A percentile compares a stretch with the other conserved stretches of the same genome.
Evolutionary conservation across 2,888 invertebrate species (phyloP).

Genomic region (Opisthograptis luteolata): DNA sequence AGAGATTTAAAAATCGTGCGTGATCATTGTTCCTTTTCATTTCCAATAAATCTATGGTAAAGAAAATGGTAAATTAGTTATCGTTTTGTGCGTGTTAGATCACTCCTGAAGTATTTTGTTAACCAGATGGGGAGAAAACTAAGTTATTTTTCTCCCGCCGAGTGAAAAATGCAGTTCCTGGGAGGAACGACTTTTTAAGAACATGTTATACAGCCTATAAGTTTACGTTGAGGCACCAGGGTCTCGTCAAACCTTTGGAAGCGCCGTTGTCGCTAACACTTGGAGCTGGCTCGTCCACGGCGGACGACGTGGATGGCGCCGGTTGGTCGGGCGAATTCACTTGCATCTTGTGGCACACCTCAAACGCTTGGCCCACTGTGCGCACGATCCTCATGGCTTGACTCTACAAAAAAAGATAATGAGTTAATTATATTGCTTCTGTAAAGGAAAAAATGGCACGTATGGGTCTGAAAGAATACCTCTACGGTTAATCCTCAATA

Average conservation of each 20-base stretch:
- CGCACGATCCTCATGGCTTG: conserved; percentile 99
- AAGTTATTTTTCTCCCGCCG: too few species aligned
- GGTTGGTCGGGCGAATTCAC: conserved; percentile 80
- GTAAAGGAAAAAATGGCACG: too few species aligned
- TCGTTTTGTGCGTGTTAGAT: too few species aligned
- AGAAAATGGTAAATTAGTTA: too few species aligned
- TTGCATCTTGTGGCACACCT: conserved; percentile 98
- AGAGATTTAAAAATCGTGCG: conserved; percentile 15
- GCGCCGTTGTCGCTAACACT: conserved; percentile 54
- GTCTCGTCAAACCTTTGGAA: conserved; percentile 62
- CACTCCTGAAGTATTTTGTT: not conserved
- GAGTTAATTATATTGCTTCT: too few species aligned
- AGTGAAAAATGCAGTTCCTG: not conserved
- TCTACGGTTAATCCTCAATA: too few species aligned
- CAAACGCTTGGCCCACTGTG: conserved; percentile 99
- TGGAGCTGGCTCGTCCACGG: conserved; percentile 55
- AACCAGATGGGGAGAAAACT: too few species aligned
- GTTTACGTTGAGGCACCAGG: not conserved
- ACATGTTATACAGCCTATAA: not conserved
- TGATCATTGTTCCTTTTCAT: conserved; percentile 1
- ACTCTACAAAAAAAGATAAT: conserved; percentile 90
- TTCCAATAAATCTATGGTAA: not conserved
- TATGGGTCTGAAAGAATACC: too few species aligned
- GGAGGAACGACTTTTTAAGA: not conserved
- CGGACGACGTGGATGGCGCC: conserved; percentile 69